Evolutionary conservation across 2,888 invertebrate genomes (phyloP).

Genomic region (Portevinia maculata): DNA sequence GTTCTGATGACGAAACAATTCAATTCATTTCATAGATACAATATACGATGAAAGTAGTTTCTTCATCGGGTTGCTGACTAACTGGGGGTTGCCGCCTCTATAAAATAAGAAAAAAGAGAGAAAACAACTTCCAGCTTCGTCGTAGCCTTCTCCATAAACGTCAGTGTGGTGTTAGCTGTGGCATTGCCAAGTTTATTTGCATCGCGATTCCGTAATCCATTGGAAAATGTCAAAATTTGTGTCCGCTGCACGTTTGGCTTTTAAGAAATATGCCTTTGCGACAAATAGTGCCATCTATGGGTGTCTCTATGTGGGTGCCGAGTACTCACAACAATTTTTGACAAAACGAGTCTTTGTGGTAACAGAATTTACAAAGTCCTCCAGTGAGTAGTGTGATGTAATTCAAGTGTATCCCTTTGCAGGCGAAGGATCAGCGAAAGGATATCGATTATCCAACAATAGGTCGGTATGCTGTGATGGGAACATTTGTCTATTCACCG

Average conservation of each 20-base stretch:
- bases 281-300: conserved; percentile 88
- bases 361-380: background rate
- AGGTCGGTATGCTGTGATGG: conserved; percentile 85
- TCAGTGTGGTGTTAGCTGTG: conserved; percentile 47
- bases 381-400: conserved; percentile 26
- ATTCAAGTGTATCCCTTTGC: conserved; percentile 38
- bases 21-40: conserved; percentile 6
- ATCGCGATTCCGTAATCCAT: conserved; percentile 13
- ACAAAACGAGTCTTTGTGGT: conserved; percentile 87
- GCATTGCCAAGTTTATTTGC: conserved; percentile 41
- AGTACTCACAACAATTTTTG: conserved; percentile 90
- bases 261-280: conserved; percentile 84
- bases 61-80: too few relatives aligned
- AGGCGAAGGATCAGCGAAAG: conserved; percentile 76
- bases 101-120: background rate
- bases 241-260: conserved; percentile 64
- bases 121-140: background rate
- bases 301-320: conserved; percentile 90
- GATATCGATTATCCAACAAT: conserved; percentile 84
- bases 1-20: conserved; percentile 7
- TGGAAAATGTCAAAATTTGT: conserved; percentile 57
- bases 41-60: background rate
- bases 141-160: conserved; percentile 28
- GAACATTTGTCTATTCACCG: conserved; percentile 85
- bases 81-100: background rate